These are phyloP conservation scores for Rhabdomys pumilio DNA, from an alignment of 2,797 vertebrate genomes.

Conservation along the genomic window DNA sequence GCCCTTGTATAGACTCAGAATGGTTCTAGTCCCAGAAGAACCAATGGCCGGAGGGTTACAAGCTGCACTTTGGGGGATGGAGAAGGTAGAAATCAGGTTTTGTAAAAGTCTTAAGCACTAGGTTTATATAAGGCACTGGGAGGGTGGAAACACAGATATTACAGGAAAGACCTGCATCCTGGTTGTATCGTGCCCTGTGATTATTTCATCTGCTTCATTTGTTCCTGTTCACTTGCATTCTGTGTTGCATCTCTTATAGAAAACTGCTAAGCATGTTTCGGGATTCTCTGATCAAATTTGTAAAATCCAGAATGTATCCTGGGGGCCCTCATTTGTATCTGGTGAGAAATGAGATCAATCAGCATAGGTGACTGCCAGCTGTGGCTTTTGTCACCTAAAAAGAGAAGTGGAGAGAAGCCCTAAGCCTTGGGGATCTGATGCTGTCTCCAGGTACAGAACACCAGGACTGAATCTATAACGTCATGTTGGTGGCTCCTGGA, in stretches of 20 bases:
- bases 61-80: too few species aligned
- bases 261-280: not conserved
- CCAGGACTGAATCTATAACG: not conserved
- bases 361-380: not conserved
- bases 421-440: too few species aligned
- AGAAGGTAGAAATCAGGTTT: not conserved
- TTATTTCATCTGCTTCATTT: not conserved
- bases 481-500: not conserved
- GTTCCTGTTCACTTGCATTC: not conserved
- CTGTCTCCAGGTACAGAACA: not conserved
- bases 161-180: too few species aligned
- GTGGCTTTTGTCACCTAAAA: not conserved
- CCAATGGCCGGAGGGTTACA: not conserved
- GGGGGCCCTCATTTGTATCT: not conserved
- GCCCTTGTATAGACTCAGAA: not conserved
- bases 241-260: not conserved
- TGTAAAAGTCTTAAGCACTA: not conserved
- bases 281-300: not conserved
- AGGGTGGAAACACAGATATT: not conserved
- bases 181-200: accelerated
- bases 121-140: not conserved
- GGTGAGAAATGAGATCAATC: not conserved
- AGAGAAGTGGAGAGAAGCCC: not conserved
- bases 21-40: not conserved
- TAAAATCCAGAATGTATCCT: not conserved